Conservation (phyloP, 2,797 vertebrate genomes). For the Buceros bicornis region DNA sequence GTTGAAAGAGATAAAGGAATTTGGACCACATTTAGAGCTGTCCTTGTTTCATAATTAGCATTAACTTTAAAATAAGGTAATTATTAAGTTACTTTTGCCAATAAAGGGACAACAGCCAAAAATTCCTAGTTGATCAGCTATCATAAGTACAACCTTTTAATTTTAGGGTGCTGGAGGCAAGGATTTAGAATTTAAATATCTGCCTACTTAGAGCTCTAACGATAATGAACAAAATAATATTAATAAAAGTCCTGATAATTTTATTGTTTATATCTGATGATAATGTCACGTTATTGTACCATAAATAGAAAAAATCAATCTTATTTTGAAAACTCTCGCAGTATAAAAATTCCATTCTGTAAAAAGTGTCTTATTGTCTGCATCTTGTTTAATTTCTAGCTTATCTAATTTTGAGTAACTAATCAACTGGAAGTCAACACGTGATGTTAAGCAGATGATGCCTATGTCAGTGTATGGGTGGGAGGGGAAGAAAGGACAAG, state of each 20-base stretch:
- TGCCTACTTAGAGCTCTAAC: neutral
- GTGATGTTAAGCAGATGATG: neutral
- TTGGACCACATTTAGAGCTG: neutral
- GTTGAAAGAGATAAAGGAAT: neutral
- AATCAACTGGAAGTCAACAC: neutral
- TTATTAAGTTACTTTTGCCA: neutral
- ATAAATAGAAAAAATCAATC: neutral
- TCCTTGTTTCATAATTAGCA: neutral
- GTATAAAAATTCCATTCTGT: neutral
- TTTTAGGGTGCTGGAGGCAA: rapidly evolving
- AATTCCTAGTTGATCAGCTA: neutral
- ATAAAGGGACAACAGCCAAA: neutral
- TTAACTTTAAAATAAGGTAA: neutral
- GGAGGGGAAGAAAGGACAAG: neutral
- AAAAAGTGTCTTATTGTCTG: neutral
- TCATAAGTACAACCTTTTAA: neutral
- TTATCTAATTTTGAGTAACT: neutral
- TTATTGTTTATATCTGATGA: neutral
- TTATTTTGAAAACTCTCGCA: neutral
- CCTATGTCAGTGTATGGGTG: neutral
- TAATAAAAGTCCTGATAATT: neutral
- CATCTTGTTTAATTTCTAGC: neutral
- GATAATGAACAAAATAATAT: neutral
- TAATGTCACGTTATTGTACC: neutral
- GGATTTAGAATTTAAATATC: neutral